phyloP scores from a whole-genome alignment of 1,140 invertebrate genomes.

The Bombus balteatus region DNA sequence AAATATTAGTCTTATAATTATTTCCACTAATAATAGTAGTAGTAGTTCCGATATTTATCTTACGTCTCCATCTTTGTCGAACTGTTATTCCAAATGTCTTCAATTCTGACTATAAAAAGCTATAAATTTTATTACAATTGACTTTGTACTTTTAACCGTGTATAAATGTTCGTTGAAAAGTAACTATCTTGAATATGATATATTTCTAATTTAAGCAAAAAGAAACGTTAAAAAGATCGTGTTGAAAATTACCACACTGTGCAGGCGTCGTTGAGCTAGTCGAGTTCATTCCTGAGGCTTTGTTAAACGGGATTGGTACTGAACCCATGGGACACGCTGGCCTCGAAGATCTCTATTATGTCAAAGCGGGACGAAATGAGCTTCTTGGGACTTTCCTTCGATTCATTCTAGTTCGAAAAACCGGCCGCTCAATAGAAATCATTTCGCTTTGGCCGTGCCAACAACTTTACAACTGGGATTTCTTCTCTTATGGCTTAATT shows the following conservation, averaged over 20 bases:
- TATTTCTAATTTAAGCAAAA: slow-evolving; percentile 45
- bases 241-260: slow-evolving; percentile 37
- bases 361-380: slow-evolving; percentile 69
- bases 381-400: slow-evolving; percentile 68
- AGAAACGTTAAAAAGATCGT: slow-evolving; percentile 52
- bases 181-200: neutral
- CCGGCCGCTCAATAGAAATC: slow-evolving; percentile 59
- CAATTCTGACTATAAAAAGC: no score
- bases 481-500: neutral
- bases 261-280: slow-evolving; percentile 64
- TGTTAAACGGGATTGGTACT: slow-evolving; percentile 71
- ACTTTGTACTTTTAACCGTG: no score
- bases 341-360: slow-evolving; percentile 73
- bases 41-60: neutral
- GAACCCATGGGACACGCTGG: slow-evolving; percentile 67
- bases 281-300: slow-evolving; percentile 70
- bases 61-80: no score
- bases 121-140: no score
- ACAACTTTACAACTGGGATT: slow-evolving; percentile 10
- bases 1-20: neutral
- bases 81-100: no score
- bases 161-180: neutral
- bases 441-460: slow-evolving; percentile 28
- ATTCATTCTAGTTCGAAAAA: slow-evolving; percentile 57
- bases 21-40: neutral